Percentiles rank a stretch among this genome's conserved stretches.
phyloP scores from a whole-genome alignment of 2,113 vertebrate genomes.

The Plectropomus leopardus region DNA sequence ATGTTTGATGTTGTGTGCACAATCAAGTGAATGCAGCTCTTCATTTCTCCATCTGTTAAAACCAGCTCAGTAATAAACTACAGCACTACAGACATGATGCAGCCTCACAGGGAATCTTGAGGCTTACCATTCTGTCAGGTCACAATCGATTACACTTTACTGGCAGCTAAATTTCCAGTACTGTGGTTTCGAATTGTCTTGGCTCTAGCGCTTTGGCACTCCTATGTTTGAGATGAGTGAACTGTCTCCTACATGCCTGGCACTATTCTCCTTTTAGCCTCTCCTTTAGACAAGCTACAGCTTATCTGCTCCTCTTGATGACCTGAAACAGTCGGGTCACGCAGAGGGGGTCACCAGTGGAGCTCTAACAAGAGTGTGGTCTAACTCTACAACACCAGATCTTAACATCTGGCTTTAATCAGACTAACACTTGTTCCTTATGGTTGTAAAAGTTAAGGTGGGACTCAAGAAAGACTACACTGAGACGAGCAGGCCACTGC shows the following conservation, averaged over 20 bases:
- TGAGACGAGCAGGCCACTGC: background rate
- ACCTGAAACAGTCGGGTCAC: background rate
- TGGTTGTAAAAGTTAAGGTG: background rate
- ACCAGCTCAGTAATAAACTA: slow-evolving; percentile 24
- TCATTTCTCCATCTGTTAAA: slow-evolving; percentile 42
- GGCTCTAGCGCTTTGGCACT: background rate
- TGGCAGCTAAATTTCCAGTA: background rate
- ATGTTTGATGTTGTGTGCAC: slow-evolving; percentile 32
- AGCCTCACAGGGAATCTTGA: slow-evolving; percentile 12
- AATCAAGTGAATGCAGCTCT: slow-evolving; percentile 19
- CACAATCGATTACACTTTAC: background rate
- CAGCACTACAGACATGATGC: slow-evolving; percentile 11
- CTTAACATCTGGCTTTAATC: background rate
- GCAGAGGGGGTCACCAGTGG: background rate
- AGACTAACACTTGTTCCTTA: background rate
- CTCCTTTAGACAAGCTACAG: slow-evolving; percentile 20
- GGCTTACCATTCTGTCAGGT: slow-evolving; percentile 21
- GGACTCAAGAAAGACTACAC: background rate
- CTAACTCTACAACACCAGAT: background rate
- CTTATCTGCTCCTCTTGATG: slow-evolving; percentile 9
- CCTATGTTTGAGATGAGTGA: slow-evolving; percentile 20
- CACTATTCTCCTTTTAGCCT: slow-evolving; percentile 14
- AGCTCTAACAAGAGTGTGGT: background rate
- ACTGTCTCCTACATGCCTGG: slow-evolving; percentile 19
- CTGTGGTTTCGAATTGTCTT: slow-evolving; percentile 26